A percentile compares a stretch with the other conserved stretches of the same genome.
Conservation (phyloP, 2,113 vertebrate species). For the Erpornis zantholeuca region DNA sequence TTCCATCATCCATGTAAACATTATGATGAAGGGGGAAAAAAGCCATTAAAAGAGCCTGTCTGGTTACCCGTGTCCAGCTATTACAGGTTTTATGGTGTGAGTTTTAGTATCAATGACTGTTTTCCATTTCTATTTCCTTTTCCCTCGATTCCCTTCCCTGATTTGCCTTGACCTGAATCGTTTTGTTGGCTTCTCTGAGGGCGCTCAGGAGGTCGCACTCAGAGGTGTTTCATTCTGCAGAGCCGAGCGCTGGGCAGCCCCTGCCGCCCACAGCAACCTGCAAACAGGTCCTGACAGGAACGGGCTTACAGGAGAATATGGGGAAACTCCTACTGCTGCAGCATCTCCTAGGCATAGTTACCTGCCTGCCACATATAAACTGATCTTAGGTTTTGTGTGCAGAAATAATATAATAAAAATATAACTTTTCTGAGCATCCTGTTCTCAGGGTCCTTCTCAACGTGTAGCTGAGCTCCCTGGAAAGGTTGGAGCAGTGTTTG, state of each 20-base stretch:
- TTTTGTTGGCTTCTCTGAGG: background rate
- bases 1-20: background rate
- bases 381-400: background rate
- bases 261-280: background rate
- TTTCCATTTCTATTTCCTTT: background rate
- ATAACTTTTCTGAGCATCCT: background rate
- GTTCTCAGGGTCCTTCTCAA: background rate
- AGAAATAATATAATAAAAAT: background rate
- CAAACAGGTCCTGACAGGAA: background rate
- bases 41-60: background rate
- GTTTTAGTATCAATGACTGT: slow-evolving; percentile 1
- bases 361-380: background rate
- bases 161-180: background rate
- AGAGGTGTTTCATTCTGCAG: background rate
- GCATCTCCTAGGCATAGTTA: background rate
- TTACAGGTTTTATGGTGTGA: background rate
- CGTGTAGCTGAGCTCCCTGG: background rate
- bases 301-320: background rate
- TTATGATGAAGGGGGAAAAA: background rate
- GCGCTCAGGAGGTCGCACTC: background rate
- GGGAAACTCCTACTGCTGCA: background rate
- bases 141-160: background rate
- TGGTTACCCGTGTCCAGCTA: background rate
- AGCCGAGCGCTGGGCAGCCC: accelerated
- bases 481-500: background rate